Conservation (phyloP, 2,797 vertebrate species). For the Typhlichthys eigenmanni region DNA sequence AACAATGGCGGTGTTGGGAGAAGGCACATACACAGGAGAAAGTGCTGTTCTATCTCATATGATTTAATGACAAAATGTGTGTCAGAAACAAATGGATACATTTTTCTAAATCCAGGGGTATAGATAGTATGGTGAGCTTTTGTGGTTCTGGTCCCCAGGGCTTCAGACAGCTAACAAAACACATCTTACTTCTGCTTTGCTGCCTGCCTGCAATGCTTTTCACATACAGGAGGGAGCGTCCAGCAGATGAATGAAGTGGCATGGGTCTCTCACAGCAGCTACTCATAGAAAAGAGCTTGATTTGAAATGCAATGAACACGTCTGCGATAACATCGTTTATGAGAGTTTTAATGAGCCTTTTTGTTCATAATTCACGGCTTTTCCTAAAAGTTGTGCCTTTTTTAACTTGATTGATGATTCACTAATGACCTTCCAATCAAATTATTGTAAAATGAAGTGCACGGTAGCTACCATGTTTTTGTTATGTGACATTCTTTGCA, state of each 20-base stretch:
- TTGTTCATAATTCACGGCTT: slow-evolving; percentile 2
- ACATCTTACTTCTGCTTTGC: slow-evolving; percentile 92
- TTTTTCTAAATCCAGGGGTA: slow-evolving; percentile 83
- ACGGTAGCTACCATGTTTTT: neutral
- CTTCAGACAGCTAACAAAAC: slow-evolving; percentile 94
- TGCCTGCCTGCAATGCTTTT: slow-evolving; percentile 87
- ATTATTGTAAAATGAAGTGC: too few relatives aligned
- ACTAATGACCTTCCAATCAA: too few relatives aligned
- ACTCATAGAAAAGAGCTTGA: slow-evolving; percentile 33
- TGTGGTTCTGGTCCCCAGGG: slow-evolving; percentile 87
- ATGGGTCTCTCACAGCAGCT: slow-evolving; percentile 71
- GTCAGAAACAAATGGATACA: slow-evolving; percentile 89
- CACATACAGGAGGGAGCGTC: slow-evolving; percentile 81
- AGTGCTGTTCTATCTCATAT: slow-evolving; percentile 86
- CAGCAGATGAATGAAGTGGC: slow-evolving; percentile 75
- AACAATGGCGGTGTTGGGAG: slow-evolving; percentile 81
- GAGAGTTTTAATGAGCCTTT: slow-evolving; percentile 2
- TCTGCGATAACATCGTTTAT: slow-evolving; percentile 31
- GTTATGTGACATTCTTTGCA: neutral
- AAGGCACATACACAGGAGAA: slow-evolving; percentile 70
- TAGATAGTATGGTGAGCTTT: slow-evolving; percentile 87
- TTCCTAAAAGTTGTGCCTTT: neutral
- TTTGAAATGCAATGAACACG: slow-evolving; percentile 22
- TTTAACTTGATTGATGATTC: too few relatives aligned
- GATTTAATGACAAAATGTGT: slow-evolving; percentile 88